Evolutionary conservation across 2,797 vertebrate genomes (phyloP).

Genomic region (Masticophis lateralis): DNA sequence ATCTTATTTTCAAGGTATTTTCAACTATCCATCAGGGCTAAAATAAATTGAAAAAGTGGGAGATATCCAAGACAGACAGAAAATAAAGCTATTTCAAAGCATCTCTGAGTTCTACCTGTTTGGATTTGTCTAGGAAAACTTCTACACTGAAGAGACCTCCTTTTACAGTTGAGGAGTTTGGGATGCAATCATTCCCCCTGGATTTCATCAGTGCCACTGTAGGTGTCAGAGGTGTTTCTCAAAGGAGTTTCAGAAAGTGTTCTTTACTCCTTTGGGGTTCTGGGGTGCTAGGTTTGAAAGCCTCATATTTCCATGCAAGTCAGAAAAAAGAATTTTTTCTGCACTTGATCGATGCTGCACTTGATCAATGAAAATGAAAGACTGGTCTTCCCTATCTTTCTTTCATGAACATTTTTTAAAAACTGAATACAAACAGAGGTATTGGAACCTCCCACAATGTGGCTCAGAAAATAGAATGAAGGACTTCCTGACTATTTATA

Average conservation of each 20-base stretch:
- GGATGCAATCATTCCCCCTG: conserved; percentile 5
- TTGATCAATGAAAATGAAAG: conserved; percentile 36
- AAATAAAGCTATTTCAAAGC: conserved; percentile 9
- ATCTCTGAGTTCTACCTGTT: not conserved
- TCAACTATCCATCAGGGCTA: not conserved
- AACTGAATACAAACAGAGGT: conserved; percentile 13
- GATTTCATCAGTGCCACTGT: conserved; percentile 26
- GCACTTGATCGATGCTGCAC: not conserved
- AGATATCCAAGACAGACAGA: not conserved
- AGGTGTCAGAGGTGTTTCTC: not conserved
- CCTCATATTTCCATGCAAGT: not conserved
- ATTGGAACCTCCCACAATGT: not conserved
- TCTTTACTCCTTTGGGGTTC: conserved; percentile 1
- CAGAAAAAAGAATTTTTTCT: not conserved
- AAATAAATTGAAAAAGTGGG: conserved; percentile 8
- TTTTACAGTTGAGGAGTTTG: conserved; percentile 18
- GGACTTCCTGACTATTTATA: not conserved
- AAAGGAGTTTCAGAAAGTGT: conserved; percentile 12
- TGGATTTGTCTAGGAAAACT: conserved; percentile 5
- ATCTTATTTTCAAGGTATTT: conserved; percentile 11
- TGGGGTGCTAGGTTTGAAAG: fast-evolving
- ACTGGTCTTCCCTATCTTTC: not conserved
- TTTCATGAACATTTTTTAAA: not conserved
- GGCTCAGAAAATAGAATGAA: not conserved
- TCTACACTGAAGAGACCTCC: not conserved